A percentile compares a stretch with the other conserved stretches of the same genome.
phyloP scores from a whole-genome alignment of 2,888 invertebrate species.

The Bembecia ichneumoniformis region DNA sequence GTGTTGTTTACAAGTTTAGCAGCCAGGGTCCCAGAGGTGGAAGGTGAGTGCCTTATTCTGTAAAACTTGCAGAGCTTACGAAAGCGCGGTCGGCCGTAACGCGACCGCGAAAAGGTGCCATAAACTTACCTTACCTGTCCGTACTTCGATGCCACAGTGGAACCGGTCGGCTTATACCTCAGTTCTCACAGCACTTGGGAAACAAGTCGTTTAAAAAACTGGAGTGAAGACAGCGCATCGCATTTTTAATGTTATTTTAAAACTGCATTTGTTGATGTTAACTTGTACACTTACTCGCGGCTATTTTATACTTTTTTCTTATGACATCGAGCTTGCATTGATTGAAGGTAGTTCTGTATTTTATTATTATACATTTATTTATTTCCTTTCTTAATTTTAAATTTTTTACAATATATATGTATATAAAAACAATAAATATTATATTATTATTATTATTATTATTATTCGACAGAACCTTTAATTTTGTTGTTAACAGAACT shows the following conservation, averaged over 20 bases:
- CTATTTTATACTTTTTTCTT: neutral
- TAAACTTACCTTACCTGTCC: conserved; percentile 36
- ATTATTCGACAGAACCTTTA: too few relatives aligned
- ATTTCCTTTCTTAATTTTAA: too few relatives aligned
- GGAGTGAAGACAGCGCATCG: conserved; percentile 65
- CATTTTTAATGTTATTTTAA: conserved; percentile 62
- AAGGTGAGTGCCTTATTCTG: conserved; percentile 64
- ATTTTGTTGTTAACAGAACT: too few relatives aligned
- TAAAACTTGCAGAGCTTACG: conserved; percentile 54
- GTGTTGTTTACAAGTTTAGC: conserved; percentile 58
- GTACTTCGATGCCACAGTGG: conserved; percentile 21
- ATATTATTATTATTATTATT: too few relatives aligned
- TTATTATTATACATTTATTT: too few relatives aligned
- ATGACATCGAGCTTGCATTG: neutral
- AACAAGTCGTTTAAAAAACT: conserved; percentile 69
- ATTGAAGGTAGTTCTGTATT: too few relatives aligned
- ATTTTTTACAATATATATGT: too few relatives aligned
- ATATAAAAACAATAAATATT: too few relatives aligned
- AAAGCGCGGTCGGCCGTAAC: conserved; percentile 51
- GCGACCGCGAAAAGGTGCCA: conserved; percentile 38
- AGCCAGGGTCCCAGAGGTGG: conserved; percentile 65
- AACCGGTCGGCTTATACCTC: conserved; percentile 48
- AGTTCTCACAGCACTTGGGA: conserved; percentile 70
- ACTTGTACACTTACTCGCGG: conserved; percentile 5
- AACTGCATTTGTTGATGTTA: conserved; percentile 43